Evolutionary conservation across 2,113 vertebrate genomes (phyloP).

Genomic region (Myodes glareolus): DNA sequence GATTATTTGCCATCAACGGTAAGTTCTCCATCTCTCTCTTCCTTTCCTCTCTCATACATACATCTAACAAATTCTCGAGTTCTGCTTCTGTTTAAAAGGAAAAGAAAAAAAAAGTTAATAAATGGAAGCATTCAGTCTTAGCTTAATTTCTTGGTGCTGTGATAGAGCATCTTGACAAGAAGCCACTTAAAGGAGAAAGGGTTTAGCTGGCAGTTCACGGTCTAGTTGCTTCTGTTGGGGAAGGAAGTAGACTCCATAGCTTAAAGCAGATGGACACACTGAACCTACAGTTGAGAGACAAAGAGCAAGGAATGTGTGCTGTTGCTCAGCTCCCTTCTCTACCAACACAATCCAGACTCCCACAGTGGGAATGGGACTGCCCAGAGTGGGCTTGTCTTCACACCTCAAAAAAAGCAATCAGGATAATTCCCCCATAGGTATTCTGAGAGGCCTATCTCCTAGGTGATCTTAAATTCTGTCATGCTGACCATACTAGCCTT

Average conservation of each 20-base stretch:
- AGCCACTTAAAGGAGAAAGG: not conserved
- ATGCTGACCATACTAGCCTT: not conserved
- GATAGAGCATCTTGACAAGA: not conserved
- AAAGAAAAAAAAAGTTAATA: not conserved
- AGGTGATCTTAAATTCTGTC: not conserved
- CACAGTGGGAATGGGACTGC: not conserved
- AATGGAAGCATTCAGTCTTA: not conserved
- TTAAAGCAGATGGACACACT: not conserved
- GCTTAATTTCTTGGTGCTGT: not conserved
- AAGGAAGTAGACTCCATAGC: not conserved
- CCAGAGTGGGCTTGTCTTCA: not conserved
- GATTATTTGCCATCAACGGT: not conserved
- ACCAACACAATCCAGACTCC: not conserved
- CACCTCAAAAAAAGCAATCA: not conserved
- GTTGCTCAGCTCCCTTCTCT: not conserved
- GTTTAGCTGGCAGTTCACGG: not conserved
- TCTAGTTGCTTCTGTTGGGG: not conserved
- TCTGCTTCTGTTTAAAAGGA: conserved; percentile 27
- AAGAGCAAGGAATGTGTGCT: not conserved
- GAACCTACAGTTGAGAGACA: not conserved
- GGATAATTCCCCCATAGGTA: not conserved
- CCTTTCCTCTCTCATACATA: not conserved
- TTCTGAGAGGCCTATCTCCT: not conserved
- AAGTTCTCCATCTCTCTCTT: not conserved
- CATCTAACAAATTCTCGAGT: not conserved